phyloP scores from a whole-genome alignment of 2,797 vertebrate species.

The Salarias fasciatus region DNA sequence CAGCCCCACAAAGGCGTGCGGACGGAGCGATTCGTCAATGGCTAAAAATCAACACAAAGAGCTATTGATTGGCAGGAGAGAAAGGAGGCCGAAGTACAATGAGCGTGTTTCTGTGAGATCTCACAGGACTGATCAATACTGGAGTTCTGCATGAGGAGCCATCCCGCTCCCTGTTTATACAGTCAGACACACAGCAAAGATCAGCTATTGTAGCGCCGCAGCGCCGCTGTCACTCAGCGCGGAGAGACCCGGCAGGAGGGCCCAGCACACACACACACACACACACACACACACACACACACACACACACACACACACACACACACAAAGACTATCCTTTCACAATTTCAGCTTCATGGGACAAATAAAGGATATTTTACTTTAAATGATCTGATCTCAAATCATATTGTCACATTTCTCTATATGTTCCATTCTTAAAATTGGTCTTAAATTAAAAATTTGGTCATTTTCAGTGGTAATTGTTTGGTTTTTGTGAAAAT shows the following conservation, averaged over 20 bases:
- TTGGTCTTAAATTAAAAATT: too few species aligned
- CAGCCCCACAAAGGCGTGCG: conserved; percentile 78
- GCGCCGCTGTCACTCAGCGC: conserved; percentile 76
- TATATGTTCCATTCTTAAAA: too few species aligned
- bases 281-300: conserved; percentile 7
- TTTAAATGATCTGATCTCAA: too few species aligned
- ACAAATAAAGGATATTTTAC: too few species aligned
- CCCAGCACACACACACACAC: conserved; percentile 15
- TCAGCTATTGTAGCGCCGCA: conserved; percentile 74
- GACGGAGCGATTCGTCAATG: conserved; percentile 84
- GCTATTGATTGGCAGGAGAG: conserved; percentile 81
- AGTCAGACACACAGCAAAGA: conserved; percentile 79
- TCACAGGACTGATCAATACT: conserved; percentile 79
- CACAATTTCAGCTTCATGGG: too few species aligned
- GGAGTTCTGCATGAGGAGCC: conserved; percentile 80
- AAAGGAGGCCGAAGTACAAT: conserved; percentile 78
- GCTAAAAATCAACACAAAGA: conserved; percentile 83
- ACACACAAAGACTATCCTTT: too few species aligned
- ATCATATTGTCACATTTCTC: too few species aligned
- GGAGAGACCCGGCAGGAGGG: conserved; percentile 66
- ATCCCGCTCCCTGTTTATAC: conserved; percentile 80
- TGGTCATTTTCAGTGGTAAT: too few species aligned
- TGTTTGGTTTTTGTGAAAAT: too few species aligned
- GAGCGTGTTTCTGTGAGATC: conserved; percentile 75
- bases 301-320: too few species aligned